Base-by-base conservation (phyloP, 1,140 invertebrate species). In the Musca vetustissima region DNA sequence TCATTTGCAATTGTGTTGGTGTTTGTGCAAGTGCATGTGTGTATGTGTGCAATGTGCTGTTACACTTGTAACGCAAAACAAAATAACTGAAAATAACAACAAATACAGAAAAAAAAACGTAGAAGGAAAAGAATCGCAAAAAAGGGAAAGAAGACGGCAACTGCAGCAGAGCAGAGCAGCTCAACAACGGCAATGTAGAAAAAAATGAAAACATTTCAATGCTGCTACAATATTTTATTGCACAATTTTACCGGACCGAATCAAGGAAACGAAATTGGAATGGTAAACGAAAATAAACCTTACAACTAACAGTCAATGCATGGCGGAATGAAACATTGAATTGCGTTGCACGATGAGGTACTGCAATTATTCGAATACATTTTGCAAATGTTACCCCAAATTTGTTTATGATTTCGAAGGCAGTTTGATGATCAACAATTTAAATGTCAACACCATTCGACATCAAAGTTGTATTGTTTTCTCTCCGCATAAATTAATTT, bases 221-320 rank as follows among this genome's bases (percentile, higher is more conserved):
- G 28, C 13, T 21, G n/a, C 55, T 15, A 4, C n/a, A 59, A 21
- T n/a, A 32, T 32, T 59, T 61, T 43, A 61, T 61, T 61, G 57
- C 28, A 36, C 24, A 28, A 59, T 21, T 59, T 59, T 15, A 59
- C 7, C 55, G 17, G 32, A 17, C 17, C 36, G 57, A 36, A 61
- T 61, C 57, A 61, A 36, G 36, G 57, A 61, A 61, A 36, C 28
- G 57, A 61, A 59, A 17, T 32, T 61, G 32, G 36, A 61, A 36
- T 21, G 17, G 36, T 43, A 61, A 13, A 13, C 19, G 28, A 19
- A 61, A 61, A n/a, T 19, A 59, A 43, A 4, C 57, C 17, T 14
- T 19, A 19, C n/a, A 36, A n/a, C n/a, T n/a, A n/a, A 43, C 32
- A 36, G 57, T 2, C 9, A 43, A 4, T 61, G 57, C 6, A 55